These are phyloP conservation scores for Dryobates pubescens DNA, from an alignment of 2,797 vertebrate genomes.

Conservation along the genomic window DNA sequence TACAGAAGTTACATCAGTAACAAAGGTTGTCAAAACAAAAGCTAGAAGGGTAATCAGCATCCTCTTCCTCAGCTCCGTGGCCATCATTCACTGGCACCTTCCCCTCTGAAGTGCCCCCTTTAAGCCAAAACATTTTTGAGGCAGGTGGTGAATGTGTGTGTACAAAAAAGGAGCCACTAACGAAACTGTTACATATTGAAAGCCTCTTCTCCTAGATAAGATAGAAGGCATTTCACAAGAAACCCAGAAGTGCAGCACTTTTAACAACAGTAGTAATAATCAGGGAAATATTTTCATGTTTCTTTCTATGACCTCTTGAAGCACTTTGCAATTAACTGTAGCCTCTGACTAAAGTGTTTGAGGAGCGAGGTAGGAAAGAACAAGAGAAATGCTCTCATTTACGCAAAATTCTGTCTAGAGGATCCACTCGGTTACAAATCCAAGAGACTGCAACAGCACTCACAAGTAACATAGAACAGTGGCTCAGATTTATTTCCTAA, in stretches of 20 bases:
- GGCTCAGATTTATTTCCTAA: not conserved
- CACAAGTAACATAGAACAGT: not conserved
- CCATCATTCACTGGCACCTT: not conserved
- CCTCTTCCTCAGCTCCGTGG: fast-evolving
- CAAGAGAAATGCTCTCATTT: not conserved
- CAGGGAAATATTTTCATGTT: not conserved
- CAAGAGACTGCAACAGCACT: not conserved
- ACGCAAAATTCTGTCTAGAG: not conserved
- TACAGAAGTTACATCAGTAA: not conserved
- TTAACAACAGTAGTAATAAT: not conserved
- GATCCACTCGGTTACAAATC: not conserved
- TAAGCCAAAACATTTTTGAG: not conserved
- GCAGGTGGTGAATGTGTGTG: fast-evolving
- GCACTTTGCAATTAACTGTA: not conserved
- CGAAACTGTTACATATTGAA: not conserved
- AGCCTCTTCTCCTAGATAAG: not conserved
- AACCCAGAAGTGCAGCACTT: not conserved
- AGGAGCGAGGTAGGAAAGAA: not conserved
- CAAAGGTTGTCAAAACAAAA: not conserved
- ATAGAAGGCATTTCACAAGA: fast-evolving
- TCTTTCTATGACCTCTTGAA: not conserved
- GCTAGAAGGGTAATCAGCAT: not conserved
- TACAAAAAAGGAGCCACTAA: not conserved
- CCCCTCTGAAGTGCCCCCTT: not conserved
- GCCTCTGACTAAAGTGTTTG: not conserved